These are phyloP conservation scores for Mimumesa dahlbomi DNA, from an alignment of 2,888 invertebrate genomes.

Conservation along the genomic window DNA sequence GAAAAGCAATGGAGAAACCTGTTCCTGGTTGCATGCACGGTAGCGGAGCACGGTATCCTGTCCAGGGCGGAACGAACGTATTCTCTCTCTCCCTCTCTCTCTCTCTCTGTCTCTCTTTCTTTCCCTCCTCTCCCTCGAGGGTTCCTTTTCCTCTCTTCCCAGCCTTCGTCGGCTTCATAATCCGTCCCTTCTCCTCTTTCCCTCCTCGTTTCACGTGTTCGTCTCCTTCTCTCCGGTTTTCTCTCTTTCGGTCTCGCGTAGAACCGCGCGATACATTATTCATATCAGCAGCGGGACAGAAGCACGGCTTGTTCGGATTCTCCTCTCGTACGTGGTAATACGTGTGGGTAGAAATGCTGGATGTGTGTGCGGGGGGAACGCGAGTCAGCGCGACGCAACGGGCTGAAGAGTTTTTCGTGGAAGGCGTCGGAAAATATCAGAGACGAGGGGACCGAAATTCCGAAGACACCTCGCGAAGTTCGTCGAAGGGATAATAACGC, in stretches of 20 bases:
- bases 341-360: background rate
- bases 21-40: slow-evolving; percentile 23
- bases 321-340: slow-evolving; percentile 24
- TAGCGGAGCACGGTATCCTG: slow-evolving; percentile 32
- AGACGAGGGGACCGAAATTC: background rate
- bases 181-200: background rate
- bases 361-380: background rate
- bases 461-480: background rate
- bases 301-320: slow-evolving; percentile 52
- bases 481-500: slow-evolving; percentile 19
- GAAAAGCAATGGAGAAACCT: slow-evolving; percentile 40
- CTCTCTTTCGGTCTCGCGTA: slow-evolving; percentile 37
- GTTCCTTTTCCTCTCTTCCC: slow-evolving; percentile 1
- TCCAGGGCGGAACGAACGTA: slow-evolving; percentile 31
- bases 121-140: slow-evolving; percentile 7
- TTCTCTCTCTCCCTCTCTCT: slow-evolving; percentile 12
- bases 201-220: slow-evolving; percentile 5
- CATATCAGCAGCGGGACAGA: slow-evolving; percentile 62
- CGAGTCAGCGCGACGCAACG: too few relatives aligned
- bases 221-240: too few relatives aligned
- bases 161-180: too few relatives aligned
- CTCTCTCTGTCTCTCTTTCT: slow-evolving; percentile 21
- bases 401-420: background rate
- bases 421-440: background rate
- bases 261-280: slow-evolving; percentile 59